phyloP scores from a whole-genome alignment of 2,797 vertebrate genomes.

The Mastacembelus armatus region DNA sequence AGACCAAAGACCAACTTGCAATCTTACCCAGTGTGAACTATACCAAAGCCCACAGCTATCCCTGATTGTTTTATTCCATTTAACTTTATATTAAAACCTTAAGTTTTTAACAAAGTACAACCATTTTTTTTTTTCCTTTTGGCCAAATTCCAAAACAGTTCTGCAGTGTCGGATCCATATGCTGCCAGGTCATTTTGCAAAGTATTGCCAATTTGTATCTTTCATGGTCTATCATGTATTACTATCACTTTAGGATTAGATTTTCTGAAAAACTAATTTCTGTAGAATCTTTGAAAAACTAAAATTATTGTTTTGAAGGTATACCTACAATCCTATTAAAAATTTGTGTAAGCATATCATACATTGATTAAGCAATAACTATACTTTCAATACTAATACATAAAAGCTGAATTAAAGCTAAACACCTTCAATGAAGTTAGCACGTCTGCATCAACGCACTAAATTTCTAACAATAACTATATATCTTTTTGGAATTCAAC shows the following conservation, averaged over 20 bases:
- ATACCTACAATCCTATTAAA: neutral
- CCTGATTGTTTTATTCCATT: neutral
- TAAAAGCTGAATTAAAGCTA: too few species aligned
- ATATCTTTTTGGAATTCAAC: neutral
- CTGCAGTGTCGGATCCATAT: neutral
- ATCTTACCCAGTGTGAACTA: neutral
- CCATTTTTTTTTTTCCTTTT: too few species aligned
- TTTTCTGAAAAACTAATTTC: neutral
- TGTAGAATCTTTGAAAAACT: neutral
- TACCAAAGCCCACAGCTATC: neutral
- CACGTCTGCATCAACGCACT: too few species aligned
- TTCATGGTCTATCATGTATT: neutral
- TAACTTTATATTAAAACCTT: neutral
- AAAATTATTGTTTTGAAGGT: neutral
- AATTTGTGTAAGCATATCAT: too few species aligned
- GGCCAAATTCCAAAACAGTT: neutral
- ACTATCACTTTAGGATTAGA: too few species aligned
- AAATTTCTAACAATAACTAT: neutral
- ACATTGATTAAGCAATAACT: too few species aligned
- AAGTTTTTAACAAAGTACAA: neutral
- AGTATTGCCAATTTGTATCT: neutral
- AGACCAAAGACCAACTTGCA: neutral
- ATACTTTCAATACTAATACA: too few species aligned
- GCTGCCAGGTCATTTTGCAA: neutral
- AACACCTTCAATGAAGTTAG: too few species aligned